phyloP scores from a whole-genome alignment of 1,140 invertebrate species.

The Drosophila kurseongensis region DNA sequence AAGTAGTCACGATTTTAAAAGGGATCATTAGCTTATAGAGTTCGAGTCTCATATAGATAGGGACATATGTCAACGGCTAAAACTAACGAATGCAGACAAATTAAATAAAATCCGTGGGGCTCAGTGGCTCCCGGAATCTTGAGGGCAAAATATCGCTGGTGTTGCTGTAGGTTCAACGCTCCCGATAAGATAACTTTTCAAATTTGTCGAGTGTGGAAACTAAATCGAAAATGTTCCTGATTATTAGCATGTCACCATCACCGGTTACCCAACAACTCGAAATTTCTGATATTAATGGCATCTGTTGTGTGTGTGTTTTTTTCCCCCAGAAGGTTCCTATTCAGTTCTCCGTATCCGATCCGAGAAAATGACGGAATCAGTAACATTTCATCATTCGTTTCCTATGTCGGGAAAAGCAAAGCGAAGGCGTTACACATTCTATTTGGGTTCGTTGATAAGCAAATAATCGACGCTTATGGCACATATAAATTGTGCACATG shows the following conservation, averaged over 20 bases:
- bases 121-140: conserved; percentile 4
- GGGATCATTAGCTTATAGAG: not conserved
- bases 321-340: conserved; percentile 10
- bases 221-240: not conserved
- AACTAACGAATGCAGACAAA: conserved; percentile 2
- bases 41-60: not conserved
- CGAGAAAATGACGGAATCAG: conserved; percentile 10
- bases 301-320: conserved; percentile 1
- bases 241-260: conserved; percentile 26
- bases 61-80: not conserved
- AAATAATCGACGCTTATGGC: not conserved
- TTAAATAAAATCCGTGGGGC: conserved; percentile 8
- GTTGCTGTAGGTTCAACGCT: conserved; percentile 27
- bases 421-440: not conserved
- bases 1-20: not conserved
- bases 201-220: not conserved
- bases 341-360: not conserved
- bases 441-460: conserved; percentile 7
- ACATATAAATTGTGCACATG: not conserved
- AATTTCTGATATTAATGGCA: conserved; percentile 2
- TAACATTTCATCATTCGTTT: conserved; percentile 9
- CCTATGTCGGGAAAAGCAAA: not conserved
- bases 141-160: not conserved
- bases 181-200: conserved; percentile 35
- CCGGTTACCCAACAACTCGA: conserved; percentile 9